Conservation (phyloP, 2,797 vertebrate species). For the Merluccius polli region DNA sequence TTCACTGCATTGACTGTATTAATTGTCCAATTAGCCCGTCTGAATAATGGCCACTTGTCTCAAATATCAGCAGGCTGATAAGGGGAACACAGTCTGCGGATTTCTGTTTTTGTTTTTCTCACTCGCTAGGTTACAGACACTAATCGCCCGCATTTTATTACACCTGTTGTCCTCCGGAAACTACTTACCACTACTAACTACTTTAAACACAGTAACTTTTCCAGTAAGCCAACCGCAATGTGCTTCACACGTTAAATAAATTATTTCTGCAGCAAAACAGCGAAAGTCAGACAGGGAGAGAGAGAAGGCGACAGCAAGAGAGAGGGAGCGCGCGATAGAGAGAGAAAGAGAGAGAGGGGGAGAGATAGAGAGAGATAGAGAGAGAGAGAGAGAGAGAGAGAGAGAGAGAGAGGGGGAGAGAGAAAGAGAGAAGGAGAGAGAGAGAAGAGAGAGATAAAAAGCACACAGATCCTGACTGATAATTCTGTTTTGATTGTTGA, state of each 20-base stretch:
- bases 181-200: too few species aligned
- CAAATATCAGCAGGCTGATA: conserved; percentile 17
- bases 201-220: too few species aligned
- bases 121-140: too few species aligned
- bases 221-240: too few species aligned
- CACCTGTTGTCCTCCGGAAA: background rate
- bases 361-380: too few species aligned
- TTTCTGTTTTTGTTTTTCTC: background rate
- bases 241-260: too few species aligned
- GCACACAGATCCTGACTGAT: background rate
- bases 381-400: too few species aligned
- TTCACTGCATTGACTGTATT: conserved; percentile 22
- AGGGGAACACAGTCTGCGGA: conserved; percentile 18
- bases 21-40: conserved; percentile 41
- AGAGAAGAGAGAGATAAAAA: background rate
- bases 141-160: background rate
- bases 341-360: too few species aligned
- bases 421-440: background rate
- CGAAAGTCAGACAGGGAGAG: background rate
- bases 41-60: conserved; percentile 6
- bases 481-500: background rate
- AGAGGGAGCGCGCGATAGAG: too few species aligned
- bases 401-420: too few species aligned
- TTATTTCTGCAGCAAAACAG: too few species aligned
- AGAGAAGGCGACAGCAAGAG: background rate